Percentiles rank a stretch among this genome's conserved stretches.
Conservation (phyloP, 2,797 vertebrate genomes). For the Enteromius argenteus region DNA sequence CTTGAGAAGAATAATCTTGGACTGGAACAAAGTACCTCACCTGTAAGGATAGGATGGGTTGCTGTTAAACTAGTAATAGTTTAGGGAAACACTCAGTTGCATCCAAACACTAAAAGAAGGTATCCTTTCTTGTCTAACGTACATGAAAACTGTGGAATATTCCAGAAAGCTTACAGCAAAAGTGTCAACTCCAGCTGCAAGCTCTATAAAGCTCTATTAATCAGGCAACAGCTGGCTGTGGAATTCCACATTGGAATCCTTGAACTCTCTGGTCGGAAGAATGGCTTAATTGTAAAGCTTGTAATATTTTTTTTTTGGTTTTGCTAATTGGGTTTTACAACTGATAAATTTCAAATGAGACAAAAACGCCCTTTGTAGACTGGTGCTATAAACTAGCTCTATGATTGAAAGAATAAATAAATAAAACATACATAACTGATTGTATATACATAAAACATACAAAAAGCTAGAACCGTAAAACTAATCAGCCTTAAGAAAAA, state of each 20-base stretch:
- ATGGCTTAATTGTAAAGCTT: conserved; percentile 33
- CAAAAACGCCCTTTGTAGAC: conserved; percentile 1
- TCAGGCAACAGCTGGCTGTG: conserved; percentile 80
- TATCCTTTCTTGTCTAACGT: conserved; percentile 69
- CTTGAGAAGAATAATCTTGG: conserved; percentile 1
- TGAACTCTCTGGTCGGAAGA: conserved; percentile 20
- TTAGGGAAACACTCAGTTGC: conserved; percentile 64
- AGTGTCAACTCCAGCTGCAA: conserved; percentile 75
- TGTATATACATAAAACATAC: neutral
- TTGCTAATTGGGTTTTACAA: conserved; percentile 8
- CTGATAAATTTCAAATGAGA: neutral
- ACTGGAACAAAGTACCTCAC: neutral
- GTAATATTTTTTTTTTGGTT: neutral
- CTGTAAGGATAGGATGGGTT: conserved; percentile 66
- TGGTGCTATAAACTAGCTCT: neutral
- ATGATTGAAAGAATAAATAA: neutral
- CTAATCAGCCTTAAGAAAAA: neutral
- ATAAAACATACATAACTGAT: neutral
- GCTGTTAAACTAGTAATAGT: conserved; percentile 68
- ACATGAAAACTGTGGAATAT: conserved; percentile 33
- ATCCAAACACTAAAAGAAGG: conserved; percentile 18
- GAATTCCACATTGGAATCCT: conserved; percentile 54
- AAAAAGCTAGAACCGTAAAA: neutral
- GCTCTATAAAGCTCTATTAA: conserved; percentile 79
- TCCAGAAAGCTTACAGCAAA: conserved; percentile 72